These are phyloP conservation scores for Nycteola revayana DNA, from an alignment of 2,888 invertebrate species.

Conservation along the genomic window DNA sequence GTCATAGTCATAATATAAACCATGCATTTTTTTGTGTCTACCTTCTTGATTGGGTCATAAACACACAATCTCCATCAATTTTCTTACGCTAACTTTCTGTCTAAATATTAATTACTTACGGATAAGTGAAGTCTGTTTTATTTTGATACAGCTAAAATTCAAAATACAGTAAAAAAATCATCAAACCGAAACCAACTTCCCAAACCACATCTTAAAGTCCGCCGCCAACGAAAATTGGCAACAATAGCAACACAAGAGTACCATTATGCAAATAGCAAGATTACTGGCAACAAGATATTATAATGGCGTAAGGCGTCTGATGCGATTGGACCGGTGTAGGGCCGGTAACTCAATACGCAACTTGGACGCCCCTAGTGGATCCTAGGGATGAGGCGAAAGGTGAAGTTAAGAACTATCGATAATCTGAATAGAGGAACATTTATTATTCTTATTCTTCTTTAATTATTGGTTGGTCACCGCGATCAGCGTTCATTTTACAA, in stretches of 20 bases:
- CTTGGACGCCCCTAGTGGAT: conserved; percentile 62
- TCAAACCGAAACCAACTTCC: no score
- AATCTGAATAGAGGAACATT: conserved; percentile 1
- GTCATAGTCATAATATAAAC: no score
- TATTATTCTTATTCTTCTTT: neutral
- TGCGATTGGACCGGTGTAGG: conserved; percentile 64
- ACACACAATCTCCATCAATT: no score
- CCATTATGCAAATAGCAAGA: conserved; percentile 70
- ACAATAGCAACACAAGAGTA: conserved; percentile 42
- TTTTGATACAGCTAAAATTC: no score
- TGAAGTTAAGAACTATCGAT: no score
- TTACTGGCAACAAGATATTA: conserved; percentile 62
- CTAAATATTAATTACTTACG: no score
- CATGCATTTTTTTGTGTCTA: no score
- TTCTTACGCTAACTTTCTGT: no score
- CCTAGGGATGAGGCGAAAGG: conserved; percentile 39
- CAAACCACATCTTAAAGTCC: no score
- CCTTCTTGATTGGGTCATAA: no score
- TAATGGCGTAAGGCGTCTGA: conserved; percentile 56
- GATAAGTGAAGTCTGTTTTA: no score
- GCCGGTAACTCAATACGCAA: conserved; percentile 76
- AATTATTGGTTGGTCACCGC: neutral
- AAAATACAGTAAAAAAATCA: no score
- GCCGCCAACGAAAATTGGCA: conserved; percentile 31
- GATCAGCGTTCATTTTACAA: neutral